Conservation (phyloP, 2,888 invertebrate genomes). For the Lottia scabra region DNA sequence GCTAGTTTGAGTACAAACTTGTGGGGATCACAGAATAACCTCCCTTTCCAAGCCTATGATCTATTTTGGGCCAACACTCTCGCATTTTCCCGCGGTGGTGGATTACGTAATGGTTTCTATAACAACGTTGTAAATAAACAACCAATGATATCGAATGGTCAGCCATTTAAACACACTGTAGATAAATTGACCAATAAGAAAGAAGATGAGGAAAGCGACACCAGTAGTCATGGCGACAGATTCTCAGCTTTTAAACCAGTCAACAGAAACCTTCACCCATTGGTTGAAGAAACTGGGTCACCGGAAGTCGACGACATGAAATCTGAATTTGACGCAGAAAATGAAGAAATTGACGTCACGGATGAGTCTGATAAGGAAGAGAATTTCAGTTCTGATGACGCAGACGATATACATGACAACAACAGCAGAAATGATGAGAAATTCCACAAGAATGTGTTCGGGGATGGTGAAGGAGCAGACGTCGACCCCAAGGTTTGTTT, state of each 20-base stretch:
- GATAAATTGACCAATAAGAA: constrained; percentile 11
- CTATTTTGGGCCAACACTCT: constrained; percentile 46
- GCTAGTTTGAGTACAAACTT: constrained; percentile 22
- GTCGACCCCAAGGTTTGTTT: no score
- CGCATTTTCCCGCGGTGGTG: constrained; percentile 19
- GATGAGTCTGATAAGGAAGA: constrained; percentile 37
- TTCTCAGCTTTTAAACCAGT: constrained; percentile 39
- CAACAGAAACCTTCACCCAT: constrained; percentile 8
- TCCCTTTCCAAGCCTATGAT: constrained; percentile 46
- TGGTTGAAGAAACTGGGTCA: constrained; percentile 11
- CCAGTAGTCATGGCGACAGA: constrained; percentile 25
- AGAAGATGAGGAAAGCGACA: constrained; percentile 8
- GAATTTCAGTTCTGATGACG: constrained; percentile 32
- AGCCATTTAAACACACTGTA: constrained; percentile 2
- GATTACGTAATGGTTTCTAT: constrained; percentile 16
- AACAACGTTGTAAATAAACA: constrained; percentile 9
- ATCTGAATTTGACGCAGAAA: constrained; percentile 21
- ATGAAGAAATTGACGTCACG: constrained; percentile 32
- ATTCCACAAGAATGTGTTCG: neutral
- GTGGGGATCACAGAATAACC: constrained; percentile 35
- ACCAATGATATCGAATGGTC: constrained; percentile 5
- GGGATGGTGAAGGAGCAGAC: neutral
- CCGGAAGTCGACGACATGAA: constrained; percentile 17
- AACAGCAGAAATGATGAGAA: neutral
- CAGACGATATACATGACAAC: constrained; percentile 24